Conservation (phyloP, 2,888 invertebrate genomes). For the Dorcus parallelipipedus region DNA sequence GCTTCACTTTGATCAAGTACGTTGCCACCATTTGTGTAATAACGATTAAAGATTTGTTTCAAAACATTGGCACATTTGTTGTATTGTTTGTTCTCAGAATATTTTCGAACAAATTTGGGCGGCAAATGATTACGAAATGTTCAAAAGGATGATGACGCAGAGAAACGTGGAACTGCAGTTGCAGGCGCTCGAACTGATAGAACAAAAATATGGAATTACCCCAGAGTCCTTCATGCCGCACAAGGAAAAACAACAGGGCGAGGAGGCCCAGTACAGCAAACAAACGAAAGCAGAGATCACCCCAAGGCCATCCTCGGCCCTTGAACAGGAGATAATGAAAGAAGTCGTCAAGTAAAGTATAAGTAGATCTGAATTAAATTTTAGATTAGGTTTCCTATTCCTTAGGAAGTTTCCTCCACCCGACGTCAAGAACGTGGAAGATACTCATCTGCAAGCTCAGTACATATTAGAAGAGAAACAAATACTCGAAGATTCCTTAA, state of each 20-base stretch:
- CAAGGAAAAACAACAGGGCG: slow-evolving; percentile 40
- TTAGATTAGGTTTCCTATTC: background rate
- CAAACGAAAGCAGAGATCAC: slow-evolving; percentile 33
- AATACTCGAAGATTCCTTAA: slow-evolving; percentile 40
- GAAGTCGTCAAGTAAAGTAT: slow-evolving; percentile 47
- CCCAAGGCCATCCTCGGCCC: slow-evolving; percentile 41
- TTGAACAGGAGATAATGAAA: slow-evolving; percentile 46
- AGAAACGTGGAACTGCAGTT: slow-evolving; percentile 88
- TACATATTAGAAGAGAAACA: slow-evolving; percentile 43
- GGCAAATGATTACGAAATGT: slow-evolving; percentile 86
- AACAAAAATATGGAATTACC: slow-evolving; percentile 69
- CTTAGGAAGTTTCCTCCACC: slow-evolving; percentile 2
- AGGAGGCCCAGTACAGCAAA: slow-evolving; percentile 9
- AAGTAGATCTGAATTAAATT: background rate
- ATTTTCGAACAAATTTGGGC: slow-evolving; percentile 84
- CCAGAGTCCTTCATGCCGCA: slow-evolving; percentile 58
- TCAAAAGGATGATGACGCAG: slow-evolving; percentile 89
- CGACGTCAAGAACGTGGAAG: background rate
- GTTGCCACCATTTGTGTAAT: no score
- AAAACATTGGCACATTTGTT: no score
- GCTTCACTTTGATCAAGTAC: slow-evolving; percentile 56
- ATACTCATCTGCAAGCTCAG: slow-evolving; percentile 26
- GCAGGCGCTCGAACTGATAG: slow-evolving; percentile 81
- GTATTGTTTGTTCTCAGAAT: slow-evolving; percentile 47
- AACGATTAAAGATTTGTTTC: slow-evolving; percentile 5